These are phyloP conservation scores for Scophthalmus maximus DNA, from an alignment of 2,113 vertebrate genomes.

Conservation along the genomic window DNA sequence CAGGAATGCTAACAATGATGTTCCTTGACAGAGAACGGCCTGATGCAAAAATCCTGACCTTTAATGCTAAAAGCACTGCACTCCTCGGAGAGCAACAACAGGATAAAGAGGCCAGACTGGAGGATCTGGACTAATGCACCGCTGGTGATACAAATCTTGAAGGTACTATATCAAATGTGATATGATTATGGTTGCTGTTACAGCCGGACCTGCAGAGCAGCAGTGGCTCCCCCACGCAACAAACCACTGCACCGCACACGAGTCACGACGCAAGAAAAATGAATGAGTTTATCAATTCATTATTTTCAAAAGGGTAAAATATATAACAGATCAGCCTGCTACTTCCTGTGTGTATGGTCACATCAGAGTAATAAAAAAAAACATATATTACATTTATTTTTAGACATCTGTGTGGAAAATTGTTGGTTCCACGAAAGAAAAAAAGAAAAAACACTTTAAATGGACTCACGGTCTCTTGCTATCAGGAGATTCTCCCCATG, in stretches of 20 bases:
- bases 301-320: neutral
- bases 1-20: slow-evolving; percentile 67
- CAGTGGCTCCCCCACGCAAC: neutral
- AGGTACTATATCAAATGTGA: slow-evolving; percentile 40
- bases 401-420: no score
- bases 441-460: neutral
- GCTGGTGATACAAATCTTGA: slow-evolving; percentile 31
- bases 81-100: slow-evolving; percentile 35
- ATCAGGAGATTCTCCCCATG: neutral
- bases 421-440: neutral
- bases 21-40: slow-evolving; percentile 62
- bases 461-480: neutral
- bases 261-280: neutral
- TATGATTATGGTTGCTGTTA: slow-evolving; percentile 15
- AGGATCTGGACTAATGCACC: slow-evolving; percentile 29
- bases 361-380: neutral
- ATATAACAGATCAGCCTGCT: neutral
- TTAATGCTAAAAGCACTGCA: slow-evolving; percentile 61
- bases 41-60: slow-evolving; percentile 66
- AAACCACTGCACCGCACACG: neutral
- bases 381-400: no score
- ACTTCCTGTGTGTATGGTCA: neutral
- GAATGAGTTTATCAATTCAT: neutral
- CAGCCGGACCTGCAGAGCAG: neutral
- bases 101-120: slow-evolving; percentile 34